Percentiles rank a stretch among this genome's conserved stretches.
These are phyloP conservation scores for Columba guinea DNA, from an alignment of 2,797 vertebrate genomes.

Conservation along the genomic window DNA sequence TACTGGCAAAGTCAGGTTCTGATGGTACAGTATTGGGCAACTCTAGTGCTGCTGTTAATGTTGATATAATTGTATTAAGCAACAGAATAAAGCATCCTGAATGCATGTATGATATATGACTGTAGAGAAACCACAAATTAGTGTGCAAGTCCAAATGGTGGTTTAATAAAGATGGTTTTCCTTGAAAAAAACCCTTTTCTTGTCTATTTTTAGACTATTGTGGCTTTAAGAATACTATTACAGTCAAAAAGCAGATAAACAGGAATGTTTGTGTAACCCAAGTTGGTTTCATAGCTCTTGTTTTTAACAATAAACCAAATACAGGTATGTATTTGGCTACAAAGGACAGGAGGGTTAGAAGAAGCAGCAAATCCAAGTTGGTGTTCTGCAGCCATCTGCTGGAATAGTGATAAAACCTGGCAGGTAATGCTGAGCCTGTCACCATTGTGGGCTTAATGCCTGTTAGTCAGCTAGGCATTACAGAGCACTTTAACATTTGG, in stretches of 20 bases:
- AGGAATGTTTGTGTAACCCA: neutral
- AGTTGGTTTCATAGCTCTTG: neutral
- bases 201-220: neutral
- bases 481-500: neutral
- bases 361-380: neutral
- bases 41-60: neutral
- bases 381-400: neutral
- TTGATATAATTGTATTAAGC: neutral
- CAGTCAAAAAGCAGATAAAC: neutral
- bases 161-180: conserved; percentile 30
- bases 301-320: neutral
- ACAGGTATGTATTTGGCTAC: neutral
- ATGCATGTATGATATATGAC: neutral
- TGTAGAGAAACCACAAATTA: neutral
- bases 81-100: neutral
- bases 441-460: neutral
- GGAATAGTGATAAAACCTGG: neutral
- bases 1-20: neutral
- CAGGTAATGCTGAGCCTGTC: neutral
- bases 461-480: neutral
- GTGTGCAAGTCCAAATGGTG: neutral
- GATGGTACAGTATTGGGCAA: neutral
- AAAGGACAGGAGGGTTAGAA: neutral
- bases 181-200: neutral
- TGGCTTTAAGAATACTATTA: neutral